A percentile compares a stretch with the other conserved stretches of the same genome.
Evolutionary conservation across 1,140 invertebrate genomes (phyloP).

Genomic region (Diabrotica undecimpunctata): DNA sequence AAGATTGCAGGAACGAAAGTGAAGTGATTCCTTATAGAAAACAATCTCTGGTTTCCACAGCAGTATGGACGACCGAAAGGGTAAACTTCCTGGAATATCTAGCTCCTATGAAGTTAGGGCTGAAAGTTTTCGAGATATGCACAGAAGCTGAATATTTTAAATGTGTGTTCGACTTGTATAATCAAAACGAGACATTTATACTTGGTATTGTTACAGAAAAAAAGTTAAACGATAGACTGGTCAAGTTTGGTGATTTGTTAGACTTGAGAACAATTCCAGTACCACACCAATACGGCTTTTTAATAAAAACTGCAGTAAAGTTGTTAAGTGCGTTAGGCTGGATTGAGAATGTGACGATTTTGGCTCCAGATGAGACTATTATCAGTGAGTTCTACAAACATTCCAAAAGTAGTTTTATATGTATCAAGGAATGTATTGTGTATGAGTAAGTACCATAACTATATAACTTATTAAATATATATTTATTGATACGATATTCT

Average conservation of each 20-base stretch:
- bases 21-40: conserved; percentile 5
- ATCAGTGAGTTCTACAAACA: conserved; percentile 36
- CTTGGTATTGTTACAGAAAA: conserved; percentile 33
- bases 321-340: conserved; percentile 34
- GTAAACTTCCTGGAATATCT: conserved; percentile 35
- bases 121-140: conserved; percentile 34
- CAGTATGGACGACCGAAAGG: conserved; percentile 37
- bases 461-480: no score
- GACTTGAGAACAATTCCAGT: conserved; percentile 23
- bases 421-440: conserved; percentile 33
- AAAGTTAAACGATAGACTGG: conserved; percentile 22
- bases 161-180: conserved; percentile 38
- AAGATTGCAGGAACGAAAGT: conserved; percentile 9
- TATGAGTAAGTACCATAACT: conserved; percentile 26
- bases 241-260: conserved; percentile 33
- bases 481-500: no score
- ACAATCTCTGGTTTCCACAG: conserved; percentile 28
- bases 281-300: conserved; percentile 11
- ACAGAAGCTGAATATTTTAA: conserved; percentile 32
- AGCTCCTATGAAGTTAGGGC: conserved; percentile 29
- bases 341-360: conserved; percentile 38
- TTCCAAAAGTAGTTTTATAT: conserved; percentile 34
- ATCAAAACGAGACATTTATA: conserved; percentile 21
- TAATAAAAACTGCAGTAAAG: conserved; percentile 32
- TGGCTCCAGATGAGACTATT: conserved; percentile 32